phyloP scores from a whole-genome alignment of 2,113 vertebrate species.

The Dicaeum eximium region DNA sequence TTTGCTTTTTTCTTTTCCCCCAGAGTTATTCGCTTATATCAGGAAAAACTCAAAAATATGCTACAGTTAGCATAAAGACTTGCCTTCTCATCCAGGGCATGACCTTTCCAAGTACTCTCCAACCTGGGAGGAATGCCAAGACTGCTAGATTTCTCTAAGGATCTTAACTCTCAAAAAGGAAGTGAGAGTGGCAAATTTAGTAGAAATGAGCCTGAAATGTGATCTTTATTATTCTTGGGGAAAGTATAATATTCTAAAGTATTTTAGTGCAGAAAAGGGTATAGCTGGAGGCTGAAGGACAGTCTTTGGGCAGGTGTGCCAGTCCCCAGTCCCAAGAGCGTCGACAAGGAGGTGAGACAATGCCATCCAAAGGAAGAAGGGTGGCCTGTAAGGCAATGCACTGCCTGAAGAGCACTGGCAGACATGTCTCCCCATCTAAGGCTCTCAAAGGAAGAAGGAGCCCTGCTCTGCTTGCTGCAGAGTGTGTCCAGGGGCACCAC shows the following conservation, averaged over 20 bases:
- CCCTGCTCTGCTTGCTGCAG: neutral
- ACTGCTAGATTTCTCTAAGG: neutral
- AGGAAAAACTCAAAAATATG: neutral
- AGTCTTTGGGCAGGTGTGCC: neutral
- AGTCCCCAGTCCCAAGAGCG: neutral
- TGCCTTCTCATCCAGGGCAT: neutral
- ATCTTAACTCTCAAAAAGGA: neutral
- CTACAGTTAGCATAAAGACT: neutral
- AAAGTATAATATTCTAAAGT: neutral
- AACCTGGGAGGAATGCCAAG: neutral
- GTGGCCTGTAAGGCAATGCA: neutral
- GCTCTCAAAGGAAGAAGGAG: neutral
- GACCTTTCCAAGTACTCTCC: neutral
- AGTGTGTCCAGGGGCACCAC: neutral
- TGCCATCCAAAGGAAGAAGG: neutral
- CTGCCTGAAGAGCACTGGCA: neutral
- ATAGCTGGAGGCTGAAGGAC: neutral
- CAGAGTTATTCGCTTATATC: neutral
- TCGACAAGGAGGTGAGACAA: neutral
- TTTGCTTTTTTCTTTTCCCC: neutral
- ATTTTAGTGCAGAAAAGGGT: neutral
- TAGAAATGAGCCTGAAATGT: neutral
- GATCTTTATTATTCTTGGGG: neutral
- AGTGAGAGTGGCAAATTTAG: neutral
- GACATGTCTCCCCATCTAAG: neutral